Conservation (phyloP, 2,888 invertebrate genomes). For the Toxonevra muliebris region DNA sequence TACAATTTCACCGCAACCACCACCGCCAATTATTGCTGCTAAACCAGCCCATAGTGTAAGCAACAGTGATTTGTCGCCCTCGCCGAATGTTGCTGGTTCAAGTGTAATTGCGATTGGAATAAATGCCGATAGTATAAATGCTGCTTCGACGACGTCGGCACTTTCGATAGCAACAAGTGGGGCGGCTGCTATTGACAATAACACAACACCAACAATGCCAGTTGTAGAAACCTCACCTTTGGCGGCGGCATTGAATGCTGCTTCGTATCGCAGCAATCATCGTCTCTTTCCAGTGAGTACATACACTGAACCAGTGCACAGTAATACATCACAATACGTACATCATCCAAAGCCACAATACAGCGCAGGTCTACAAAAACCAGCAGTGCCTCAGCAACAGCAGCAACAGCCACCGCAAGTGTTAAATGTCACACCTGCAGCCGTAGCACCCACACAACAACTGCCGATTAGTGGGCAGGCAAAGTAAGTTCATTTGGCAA, state of each 20-base stretch:
- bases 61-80: constrained; percentile 18
- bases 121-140: constrained; percentile 6
- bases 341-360: constrained; percentile 61
- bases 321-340: constrained; percentile 59
- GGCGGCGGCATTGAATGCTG: constrained; percentile 28
- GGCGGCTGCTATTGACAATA: constrained; percentile 6
- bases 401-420: constrained; percentile 12
- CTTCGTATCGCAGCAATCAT: constrained; percentile 64
- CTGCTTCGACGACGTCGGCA: constrained; percentile 15
- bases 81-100: neutral
- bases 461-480: constrained; percentile 5
- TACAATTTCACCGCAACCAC: constrained; percentile 50
- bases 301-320: constrained; percentile 69
- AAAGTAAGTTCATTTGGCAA: constrained; percentile 19
- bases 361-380: constrained; percentile 56
- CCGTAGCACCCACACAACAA: constrained; percentile 12
- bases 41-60: constrained; percentile 33
- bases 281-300: constrained; percentile 77
- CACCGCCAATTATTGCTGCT: constrained; percentile 45
- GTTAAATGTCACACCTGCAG: constrained; percentile 22
- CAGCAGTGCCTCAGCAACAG: constrained; percentile 35
- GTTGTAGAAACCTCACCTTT: constrained; percentile 34
- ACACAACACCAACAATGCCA: constrained; percentile 30
- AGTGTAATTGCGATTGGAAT: constrained; percentile 13
- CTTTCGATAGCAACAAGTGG: constrained; percentile 41